Evolutionary conservation across 64 coral and sea anemone species (phyloP).

Genomic region (Porites lutea): DNA sequence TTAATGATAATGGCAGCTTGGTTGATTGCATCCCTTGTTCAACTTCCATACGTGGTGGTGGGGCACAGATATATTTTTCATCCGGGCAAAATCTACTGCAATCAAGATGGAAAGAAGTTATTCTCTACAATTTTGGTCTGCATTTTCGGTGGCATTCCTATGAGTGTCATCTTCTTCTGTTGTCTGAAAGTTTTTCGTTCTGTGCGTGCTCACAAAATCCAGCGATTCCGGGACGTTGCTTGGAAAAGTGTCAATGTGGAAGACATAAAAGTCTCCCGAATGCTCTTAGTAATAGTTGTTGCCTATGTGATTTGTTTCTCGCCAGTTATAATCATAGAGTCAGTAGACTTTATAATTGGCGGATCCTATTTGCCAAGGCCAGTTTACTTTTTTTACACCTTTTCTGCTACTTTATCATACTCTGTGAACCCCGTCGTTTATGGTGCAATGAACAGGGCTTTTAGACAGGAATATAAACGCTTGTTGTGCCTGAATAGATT

Average conservation of each 20-base stretch:
- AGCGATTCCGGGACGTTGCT: neutral
- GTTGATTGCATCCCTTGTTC: conserved; percentile 9
- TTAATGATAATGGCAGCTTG: conserved; percentile 18
- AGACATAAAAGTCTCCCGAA: conserved; percentile 71
- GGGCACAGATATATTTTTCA: conserved; percentile 56
- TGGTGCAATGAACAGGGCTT: conserved; percentile 54
- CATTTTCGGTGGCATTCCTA: conserved; percentile 24
- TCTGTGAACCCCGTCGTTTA: conserved; percentile 64
- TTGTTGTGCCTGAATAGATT: conserved; percentile 32
- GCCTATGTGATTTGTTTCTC: conserved; percentile 32
- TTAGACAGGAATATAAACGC: conserved; percentile 53
- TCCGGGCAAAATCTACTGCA: conserved; percentile 62
- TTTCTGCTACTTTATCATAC: conserved; percentile 6
- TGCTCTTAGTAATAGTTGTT: conserved; percentile 46
- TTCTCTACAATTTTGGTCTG: conserved; percentile 45
- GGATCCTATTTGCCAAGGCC: conserved; percentile 25
- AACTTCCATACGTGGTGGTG: conserved; percentile 21
- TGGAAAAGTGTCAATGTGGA: conserved; percentile 42
- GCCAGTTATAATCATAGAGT: conserved; percentile 52
- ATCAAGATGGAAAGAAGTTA: conserved; percentile 21
- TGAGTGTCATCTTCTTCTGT: conserved; percentile 38
- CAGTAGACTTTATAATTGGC: conserved; percentile 34
- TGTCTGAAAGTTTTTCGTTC: conserved; percentile 46
- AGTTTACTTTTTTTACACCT: conserved; percentile 43
- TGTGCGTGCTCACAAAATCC: conserved; percentile 26